A percentile compares a stretch with the other conserved stretches of the same genome.
phyloP scores from a whole-genome alignment of 1,140 invertebrate genomes.

The Oryzaephilus surinamensis region DNA sequence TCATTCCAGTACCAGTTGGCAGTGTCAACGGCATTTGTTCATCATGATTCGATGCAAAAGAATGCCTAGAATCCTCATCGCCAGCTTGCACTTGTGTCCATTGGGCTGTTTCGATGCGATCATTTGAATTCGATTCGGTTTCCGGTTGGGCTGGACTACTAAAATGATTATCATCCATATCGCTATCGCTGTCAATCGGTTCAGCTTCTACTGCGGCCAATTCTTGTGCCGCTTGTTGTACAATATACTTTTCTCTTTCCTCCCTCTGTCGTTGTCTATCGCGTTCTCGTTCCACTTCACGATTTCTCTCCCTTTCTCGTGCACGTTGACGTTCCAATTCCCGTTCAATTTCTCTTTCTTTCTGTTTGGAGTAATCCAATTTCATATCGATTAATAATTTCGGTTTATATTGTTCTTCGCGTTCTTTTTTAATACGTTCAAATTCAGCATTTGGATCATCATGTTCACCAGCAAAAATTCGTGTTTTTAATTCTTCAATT shows the following conservation, averaged over 20 bases:
- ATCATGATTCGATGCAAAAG: conserved; percentile 27
- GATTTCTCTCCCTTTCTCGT: conserved; percentile 39
- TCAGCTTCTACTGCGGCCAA: conserved; percentile 53
- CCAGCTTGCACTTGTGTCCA: conserved; percentile 32
- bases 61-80: conserved; percentile 33
- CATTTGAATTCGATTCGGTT: conserved; percentile 23
- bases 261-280: conserved; percentile 39
- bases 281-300: conserved; percentile 41
- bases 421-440: conserved; percentile 61
- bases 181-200: conserved; percentile 53
- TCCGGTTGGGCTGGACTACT: conserved; percentile 21
- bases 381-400: conserved; percentile 62
- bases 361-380: conserved; percentile 42
- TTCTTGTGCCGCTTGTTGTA: conserved; percentile 41
- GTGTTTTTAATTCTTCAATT: conserved; percentile 75
- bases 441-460: conserved; percentile 75
- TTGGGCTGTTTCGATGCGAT: conserved; percentile 24
- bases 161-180: conserved; percentile 32
- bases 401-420: conserved; percentile 76
- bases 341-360: conserved; percentile 43
- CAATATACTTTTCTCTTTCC: conserved; percentile 35
- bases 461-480: conserved; percentile 70
- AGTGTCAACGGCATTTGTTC: conserved; percentile 20
- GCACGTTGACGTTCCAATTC: conserved; percentile 37
- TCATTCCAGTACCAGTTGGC: conserved; percentile 30